Evolutionary conservation across 2,797 vertebrate species (phyloP), one percentile per base, ranked within the genome.

Genomic region (Coracias cyanogaster): DNA sequence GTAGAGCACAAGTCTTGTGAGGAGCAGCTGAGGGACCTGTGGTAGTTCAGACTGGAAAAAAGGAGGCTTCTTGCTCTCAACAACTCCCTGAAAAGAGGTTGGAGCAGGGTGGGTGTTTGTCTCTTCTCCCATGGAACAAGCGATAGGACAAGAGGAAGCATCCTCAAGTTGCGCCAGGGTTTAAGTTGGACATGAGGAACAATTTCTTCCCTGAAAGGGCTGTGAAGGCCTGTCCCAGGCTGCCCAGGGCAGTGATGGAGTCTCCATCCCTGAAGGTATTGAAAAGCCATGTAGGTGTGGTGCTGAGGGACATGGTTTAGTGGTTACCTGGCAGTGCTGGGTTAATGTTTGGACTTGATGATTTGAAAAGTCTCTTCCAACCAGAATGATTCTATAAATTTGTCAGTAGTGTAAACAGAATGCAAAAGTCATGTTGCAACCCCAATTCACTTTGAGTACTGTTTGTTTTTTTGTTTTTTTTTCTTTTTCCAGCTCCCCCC

Each of bases 401-500:
- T 1, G 0, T 51, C 16, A 46, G 8, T 7, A 25, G 7, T 24
- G 20, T 12, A 48, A 65, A 64, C 51, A 20, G 58, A 55, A 25
- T 5, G 9, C 25, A 55, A 7, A 24, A 46, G 35, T 31, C 29
- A 37, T 31, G 61, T 48, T 76, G 15, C 31, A 77, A 4, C 41
- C 46, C 3, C 20, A 9, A 4, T 52, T 96, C 46, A 82, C 49
- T 31, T 20, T 46, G 12, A 49, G 4, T 82, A 31, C 74, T 65
- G 22, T 5, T 57, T 54, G 52, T 2, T 29, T 31, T 46, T 13
- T 9, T n/a, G n/a, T n/a, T n/a, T 24, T 8, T 82, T 9, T 33
- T 43, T 54, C 10, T 26, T 28, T 7, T 21, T 26, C 54, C 25
- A 99, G 99, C 99, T 73, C 89, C 98, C 22, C 99, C 99, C 5